A percentile compares a stretch with the other conserved stretches of the same genome.
phyloP scores from a whole-genome alignment of 2,797 vertebrate species.

The Trichosurus vulpecula region DNA sequence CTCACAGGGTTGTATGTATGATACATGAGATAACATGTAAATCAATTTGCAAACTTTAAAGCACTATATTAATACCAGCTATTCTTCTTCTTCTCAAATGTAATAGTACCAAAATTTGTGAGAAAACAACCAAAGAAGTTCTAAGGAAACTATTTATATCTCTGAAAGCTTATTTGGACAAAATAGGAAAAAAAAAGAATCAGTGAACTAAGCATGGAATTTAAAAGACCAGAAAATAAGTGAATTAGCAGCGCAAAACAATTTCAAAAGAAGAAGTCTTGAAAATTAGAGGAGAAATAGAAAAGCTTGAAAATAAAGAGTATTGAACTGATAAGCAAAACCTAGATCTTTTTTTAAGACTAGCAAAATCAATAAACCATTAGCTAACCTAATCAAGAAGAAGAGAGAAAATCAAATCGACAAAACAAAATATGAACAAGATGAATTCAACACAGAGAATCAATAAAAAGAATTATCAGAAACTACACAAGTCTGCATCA shows the following conservation, averaged over 20 bases:
- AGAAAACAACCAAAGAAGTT: neutral
- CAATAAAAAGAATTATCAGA: neutral
- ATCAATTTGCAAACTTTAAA: neutral
- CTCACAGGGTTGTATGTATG: neutral
- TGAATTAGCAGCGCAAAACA: neutral
- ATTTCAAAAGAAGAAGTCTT: neutral
- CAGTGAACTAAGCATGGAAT: neutral
- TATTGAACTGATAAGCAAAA: neutral
- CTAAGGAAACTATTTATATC: neutral
- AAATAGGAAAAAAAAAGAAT: neutral
- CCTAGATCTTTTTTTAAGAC: neutral
- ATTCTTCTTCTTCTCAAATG: neutral
- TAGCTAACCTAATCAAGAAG: neutral
- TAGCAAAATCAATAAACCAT: neutral
- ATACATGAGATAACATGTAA: neutral
- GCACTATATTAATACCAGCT: neutral
- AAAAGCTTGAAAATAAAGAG: neutral
- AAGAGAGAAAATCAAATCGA: neutral
- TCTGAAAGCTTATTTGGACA: neutral
- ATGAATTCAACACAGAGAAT: neutral
- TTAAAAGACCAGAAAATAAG: neutral
- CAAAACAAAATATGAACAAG: neutral
- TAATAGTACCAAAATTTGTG: neutral
- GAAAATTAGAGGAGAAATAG: neutral
- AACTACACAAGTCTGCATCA: neutral